phyloP scores from a whole-genome alignment of 2,113 vertebrate species.

The Erythrolamprus reginae region DNA sequence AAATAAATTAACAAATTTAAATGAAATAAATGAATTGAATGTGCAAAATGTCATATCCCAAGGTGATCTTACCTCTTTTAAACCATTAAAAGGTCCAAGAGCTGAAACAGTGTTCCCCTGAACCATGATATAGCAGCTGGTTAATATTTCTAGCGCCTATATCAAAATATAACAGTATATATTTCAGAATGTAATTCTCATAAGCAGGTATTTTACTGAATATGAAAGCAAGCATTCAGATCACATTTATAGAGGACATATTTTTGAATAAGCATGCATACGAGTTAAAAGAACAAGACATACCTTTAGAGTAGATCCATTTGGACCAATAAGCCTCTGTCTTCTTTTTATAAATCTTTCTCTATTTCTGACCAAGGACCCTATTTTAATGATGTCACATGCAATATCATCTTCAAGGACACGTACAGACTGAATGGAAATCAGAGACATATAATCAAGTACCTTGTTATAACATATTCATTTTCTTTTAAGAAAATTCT shows the following conservation, averaged over 20 bases:
- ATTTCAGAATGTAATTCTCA: background rate
- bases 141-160: constrained; percentile 91
- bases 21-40: background rate
- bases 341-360: constrained; percentile 94
- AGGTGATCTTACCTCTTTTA: constrained; percentile 83
- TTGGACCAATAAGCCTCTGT: constrained; percentile 91
- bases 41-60: background rate
- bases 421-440: constrained; percentile 79
- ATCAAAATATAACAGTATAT: background rate
- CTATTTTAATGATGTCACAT: constrained; percentile 97
- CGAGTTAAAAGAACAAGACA: constrained; percentile 11
- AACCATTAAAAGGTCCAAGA: constrained; percentile 83
- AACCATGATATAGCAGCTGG: constrained; percentile 96
- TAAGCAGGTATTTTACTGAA: background rate
- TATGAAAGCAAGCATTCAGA: background rate
- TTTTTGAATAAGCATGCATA: background rate
- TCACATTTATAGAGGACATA: background rate
- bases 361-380: constrained; percentile 87
- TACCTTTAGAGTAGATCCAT: constrained; percentile 95
- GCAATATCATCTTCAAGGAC: constrained; percentile 91
- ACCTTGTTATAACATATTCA: background rate
- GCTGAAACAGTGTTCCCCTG: constrained; percentile 96
- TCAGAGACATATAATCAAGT: background rate
- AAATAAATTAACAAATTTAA: background rate
- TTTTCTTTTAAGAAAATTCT: background rate